Conservation (phyloP, 1,140 invertebrate genomes). For the Melanaphis sacchari region DNA sequence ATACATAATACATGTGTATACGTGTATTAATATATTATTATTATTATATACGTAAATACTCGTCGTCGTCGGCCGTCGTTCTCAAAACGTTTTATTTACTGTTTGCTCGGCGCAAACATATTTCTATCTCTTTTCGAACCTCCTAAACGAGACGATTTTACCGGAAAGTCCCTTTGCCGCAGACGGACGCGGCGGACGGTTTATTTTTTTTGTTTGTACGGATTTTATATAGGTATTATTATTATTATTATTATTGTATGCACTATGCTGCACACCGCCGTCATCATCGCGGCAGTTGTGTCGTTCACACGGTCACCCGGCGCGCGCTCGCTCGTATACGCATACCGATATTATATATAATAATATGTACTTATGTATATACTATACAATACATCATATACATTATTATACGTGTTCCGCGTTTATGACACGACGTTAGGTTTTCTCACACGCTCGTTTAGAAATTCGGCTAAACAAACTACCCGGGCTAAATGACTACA, state of each 20-base stretch:
- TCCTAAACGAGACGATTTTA: conserved; percentile 18
- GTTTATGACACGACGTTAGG: conserved; percentile 18
- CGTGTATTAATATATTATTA: background rate
- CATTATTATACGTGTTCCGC: conserved; percentile 25
- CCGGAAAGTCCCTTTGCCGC: conserved; percentile 47
- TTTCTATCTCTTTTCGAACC: conserved; percentile 28
- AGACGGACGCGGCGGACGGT: conserved; percentile 44
- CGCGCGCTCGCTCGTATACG: background rate
- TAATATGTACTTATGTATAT: background rate
- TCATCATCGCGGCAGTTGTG: background rate
- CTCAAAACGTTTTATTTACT: conserved; percentile 38
- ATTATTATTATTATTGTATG: too few relatives aligned
- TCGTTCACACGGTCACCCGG: conserved; percentile 55
- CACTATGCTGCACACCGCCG: background rate
- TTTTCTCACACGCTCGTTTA: conserved; percentile 39
- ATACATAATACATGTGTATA: background rate
- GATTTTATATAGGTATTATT: conserved; percentile 27
- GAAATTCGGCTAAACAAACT: conserved; percentile 48
- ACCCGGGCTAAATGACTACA: background rate
- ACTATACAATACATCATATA: background rate
- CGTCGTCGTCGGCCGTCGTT: background rate
- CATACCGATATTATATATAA: conserved; percentile 35
- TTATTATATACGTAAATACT: background rate
- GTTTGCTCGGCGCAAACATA: conserved; percentile 43
- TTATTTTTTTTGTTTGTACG: conserved; percentile 55